Evolutionary conservation across 2,113 vertebrate species (phyloP).

Genomic region (Pelecanus crispus): DNA sequence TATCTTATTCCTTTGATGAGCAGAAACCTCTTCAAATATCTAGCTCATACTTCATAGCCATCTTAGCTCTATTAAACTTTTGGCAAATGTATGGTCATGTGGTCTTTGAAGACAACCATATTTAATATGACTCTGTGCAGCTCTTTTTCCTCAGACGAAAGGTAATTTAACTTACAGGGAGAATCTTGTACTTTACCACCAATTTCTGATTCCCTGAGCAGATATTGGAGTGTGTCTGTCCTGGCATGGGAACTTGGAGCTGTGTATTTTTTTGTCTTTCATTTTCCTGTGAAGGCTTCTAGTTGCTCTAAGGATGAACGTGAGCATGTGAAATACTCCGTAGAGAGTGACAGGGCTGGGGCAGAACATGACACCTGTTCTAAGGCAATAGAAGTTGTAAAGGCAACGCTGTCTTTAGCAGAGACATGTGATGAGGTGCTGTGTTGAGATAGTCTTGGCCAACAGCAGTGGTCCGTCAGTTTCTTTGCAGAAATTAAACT

Average conservation of each 20-base stretch:
- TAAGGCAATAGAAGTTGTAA: background rate
- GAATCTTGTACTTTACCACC: background rate
- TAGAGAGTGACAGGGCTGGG: background rate
- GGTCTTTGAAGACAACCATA: background rate
- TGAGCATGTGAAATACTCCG: background rate
- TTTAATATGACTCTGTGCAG: background rate
- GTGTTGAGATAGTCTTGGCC: background rate
- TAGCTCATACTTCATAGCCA: background rate
- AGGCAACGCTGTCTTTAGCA: background rate
- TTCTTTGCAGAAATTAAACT: background rate
- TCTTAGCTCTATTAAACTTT: background rate
- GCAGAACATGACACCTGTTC: background rate
- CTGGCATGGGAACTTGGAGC: background rate
- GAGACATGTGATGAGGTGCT: background rate
- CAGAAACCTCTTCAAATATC: background rate
- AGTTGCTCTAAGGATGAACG: background rate
- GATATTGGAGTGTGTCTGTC: background rate
- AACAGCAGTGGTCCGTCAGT: background rate
- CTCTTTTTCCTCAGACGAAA: background rate
- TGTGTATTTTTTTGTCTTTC: background rate
- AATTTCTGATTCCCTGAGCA: background rate
- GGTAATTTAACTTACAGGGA: background rate
- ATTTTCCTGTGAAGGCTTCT: background rate
- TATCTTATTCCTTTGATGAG: conserved; percentile 6
- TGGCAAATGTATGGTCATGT: background rate